Percentiles rank a stretch among this genome's conserved stretches.
Evolutionary conservation across 2,797 vertebrate species (phyloP).

Genomic region (Micropoecilia bifurca): DNA sequence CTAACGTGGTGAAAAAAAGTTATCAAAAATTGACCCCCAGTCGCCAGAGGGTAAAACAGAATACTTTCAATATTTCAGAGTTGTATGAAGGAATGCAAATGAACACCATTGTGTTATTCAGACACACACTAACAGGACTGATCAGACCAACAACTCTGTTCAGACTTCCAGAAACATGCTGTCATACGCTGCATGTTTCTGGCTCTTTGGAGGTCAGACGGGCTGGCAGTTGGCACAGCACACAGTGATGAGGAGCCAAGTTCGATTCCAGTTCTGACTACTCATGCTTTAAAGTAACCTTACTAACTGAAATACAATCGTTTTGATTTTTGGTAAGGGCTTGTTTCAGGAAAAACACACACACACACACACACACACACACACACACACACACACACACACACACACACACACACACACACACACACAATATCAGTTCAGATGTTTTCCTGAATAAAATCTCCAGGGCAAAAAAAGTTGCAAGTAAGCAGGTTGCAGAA

Average conservation of each 20-base stretch:
- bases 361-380: background rate
- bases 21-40: background rate
- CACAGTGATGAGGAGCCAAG: constrained; percentile 7
- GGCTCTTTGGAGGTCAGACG: constrained; percentile 6
- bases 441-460: background rate
- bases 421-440: background rate
- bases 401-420: background rate
- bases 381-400: background rate
- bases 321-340: background rate
- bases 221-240: constrained; percentile 4
- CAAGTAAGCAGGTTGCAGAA: background rate
- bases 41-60: background rate
- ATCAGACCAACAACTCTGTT: background rate
- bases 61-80: background rate
- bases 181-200: constrained; percentile 4
- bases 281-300: constrained; percentile 12
- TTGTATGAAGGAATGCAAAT: background rate
- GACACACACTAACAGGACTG: background rate
- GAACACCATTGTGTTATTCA: background rate
- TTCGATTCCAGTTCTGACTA: constrained; percentile 11
- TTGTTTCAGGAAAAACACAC: background rate
- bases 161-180: constrained; percentile 4
- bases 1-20: background rate
- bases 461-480: background rate
- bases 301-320: constrained; percentile 8